Conservation (phyloP, 2,888 invertebrate genomes). For the Erpobdella octoculata region DNA sequence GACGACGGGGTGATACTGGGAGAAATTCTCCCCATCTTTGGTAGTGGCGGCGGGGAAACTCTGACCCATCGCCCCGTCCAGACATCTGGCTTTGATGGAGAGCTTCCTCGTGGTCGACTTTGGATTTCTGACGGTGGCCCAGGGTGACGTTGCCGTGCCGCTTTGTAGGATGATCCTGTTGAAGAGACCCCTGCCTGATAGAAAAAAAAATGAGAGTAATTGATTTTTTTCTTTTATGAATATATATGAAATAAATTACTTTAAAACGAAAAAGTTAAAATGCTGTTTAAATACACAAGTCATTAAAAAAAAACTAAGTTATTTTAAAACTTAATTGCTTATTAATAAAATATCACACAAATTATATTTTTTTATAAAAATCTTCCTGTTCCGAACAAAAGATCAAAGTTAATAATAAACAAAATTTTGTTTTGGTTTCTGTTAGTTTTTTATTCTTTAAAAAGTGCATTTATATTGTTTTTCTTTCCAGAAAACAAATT, state of each 20-base stretch:
- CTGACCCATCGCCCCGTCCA: too few relatives aligned
- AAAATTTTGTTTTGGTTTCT: too few relatives aligned
- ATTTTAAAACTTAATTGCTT: too few relatives aligned
- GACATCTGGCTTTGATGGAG: conserved; percentile 47
- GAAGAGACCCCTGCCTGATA: conserved; percentile 43
- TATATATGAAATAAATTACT: neutral
- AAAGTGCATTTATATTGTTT: too few relatives aligned
- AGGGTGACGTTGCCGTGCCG: conserved; percentile 60
- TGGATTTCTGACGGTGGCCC: conserved; percentile 37
- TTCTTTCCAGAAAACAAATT: too few relatives aligned
- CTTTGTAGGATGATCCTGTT: conserved; percentile 86
- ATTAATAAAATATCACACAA: too few relatives aligned
- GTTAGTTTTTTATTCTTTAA: too few relatives aligned
- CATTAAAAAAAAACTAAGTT: neutral
- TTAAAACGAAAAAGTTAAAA: neutral
- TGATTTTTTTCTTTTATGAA: neutral
- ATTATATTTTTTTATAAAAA: too few relatives aligned
- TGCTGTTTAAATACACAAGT: too few relatives aligned
- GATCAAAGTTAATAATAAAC: too few relatives aligned
- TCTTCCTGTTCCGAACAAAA: too few relatives aligned
- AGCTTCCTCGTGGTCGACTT: conserved; percentile 43
- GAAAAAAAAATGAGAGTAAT: neutral
- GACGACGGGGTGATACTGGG: neutral
- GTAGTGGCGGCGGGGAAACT: neutral
- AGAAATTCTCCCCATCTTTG: neutral